Percentiles rank a stretch among this genome's conserved stretches.
These are phyloP conservation scores for Rutilus rutilus DNA, from an alignment of 2,113 vertebrate genomes.

Conservation along the genomic window DNA sequence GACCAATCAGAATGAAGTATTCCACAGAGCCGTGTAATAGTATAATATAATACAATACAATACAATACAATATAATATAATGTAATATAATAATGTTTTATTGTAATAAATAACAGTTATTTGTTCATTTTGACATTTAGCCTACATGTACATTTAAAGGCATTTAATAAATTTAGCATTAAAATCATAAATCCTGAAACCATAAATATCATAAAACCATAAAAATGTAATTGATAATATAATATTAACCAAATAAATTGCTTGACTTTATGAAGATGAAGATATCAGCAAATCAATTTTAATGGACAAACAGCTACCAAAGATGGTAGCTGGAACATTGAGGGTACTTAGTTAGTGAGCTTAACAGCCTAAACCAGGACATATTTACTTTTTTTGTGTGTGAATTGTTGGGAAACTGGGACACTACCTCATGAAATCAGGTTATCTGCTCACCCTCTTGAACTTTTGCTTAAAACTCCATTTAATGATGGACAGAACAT, in stretches of 20 bases:
- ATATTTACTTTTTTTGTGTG: not conserved
- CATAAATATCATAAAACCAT: not conserved
- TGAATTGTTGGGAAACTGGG: not conserved
- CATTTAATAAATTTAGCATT: too few relatives aligned
- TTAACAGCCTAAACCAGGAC: not conserved
- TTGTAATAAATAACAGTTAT: not conserved
- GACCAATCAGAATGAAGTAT: too few relatives aligned
- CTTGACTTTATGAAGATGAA: not conserved
- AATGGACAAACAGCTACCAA: not conserved
- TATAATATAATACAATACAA: not conserved
- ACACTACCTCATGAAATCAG: not conserved
- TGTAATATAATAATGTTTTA: not conserved
- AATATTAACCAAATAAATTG: not conserved
- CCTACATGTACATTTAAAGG: not conserved
- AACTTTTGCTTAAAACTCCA: not conserved
- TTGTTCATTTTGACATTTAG: not conserved
- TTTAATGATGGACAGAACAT: not conserved
- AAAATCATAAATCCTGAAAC: too few relatives aligned
- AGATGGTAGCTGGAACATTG: not conserved
- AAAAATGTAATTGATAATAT: not conserved
- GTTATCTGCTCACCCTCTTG: not conserved
- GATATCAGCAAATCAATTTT: not conserved
- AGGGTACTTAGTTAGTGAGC: not conserved
- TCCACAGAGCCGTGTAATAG: too few relatives aligned
- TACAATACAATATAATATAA: not conserved